Evolutionary conservation across 2,888 invertebrate genomes (phyloP).

Genomic region (Augiades crinisus): DNA sequence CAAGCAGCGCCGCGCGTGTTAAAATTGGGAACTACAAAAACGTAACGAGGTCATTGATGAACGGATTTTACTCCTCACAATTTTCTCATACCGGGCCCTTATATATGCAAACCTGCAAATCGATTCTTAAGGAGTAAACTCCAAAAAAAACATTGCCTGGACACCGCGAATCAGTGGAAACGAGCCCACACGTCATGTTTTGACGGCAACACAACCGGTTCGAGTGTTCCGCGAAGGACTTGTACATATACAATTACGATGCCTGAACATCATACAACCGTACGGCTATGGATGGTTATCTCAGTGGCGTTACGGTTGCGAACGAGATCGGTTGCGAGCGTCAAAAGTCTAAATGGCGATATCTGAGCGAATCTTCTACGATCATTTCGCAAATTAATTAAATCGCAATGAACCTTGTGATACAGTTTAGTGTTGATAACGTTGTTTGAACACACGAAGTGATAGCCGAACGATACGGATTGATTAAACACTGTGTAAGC

Average conservation of each 20-base stretch:
- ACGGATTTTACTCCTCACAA: too few relatives aligned
- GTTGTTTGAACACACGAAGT: not conserved
- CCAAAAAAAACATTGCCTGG: too few relatives aligned
- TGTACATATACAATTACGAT: not conserved
- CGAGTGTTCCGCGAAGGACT: not conserved
- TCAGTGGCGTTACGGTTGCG: not conserved
- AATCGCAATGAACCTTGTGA: not conserved
- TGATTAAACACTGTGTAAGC: too few relatives aligned
- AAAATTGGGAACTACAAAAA: too few relatives aligned
- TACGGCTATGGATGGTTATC: not conserved
- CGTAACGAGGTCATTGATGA: too few relatives aligned
- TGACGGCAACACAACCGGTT: slow-evolving; percentile 13
- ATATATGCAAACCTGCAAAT: too few relatives aligned
- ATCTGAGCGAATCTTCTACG: too few relatives aligned
- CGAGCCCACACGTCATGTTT: not conserved
- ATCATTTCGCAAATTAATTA: not conserved
- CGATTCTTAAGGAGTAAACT: too few relatives aligned
- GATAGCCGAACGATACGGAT: too few relatives aligned
- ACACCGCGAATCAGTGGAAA: not conserved
- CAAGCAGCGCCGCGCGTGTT: too few relatives aligned
- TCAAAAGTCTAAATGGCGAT: not conserved
- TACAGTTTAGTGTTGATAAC: too few relatives aligned
- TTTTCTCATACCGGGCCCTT: too few relatives aligned
- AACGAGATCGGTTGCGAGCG: not conserved
- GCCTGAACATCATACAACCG: not conserved